These are phyloP conservation scores for Cydia splendana DNA, from an alignment of 1,140 invertebrate genomes.

Conservation along the genomic window DNA sequence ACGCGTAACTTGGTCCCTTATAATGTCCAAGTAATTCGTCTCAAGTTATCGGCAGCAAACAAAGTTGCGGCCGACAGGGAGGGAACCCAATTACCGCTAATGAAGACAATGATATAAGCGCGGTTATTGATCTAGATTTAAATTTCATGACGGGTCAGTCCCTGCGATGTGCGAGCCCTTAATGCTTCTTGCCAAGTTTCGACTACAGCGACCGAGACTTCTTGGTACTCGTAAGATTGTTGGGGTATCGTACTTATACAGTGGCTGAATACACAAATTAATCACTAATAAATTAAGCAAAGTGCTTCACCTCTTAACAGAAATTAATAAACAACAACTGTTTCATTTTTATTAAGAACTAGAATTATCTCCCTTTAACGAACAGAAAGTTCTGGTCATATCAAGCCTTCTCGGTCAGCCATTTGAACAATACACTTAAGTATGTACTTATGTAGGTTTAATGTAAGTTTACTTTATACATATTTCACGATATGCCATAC, in stretches of 20 bases:
- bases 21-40: constrained; percentile 71
- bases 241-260: not conserved
- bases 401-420: no score
- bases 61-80: constrained; percentile 74
- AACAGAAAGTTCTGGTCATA: no score
- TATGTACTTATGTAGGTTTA: no score
- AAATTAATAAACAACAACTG: no score
- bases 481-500: no score
- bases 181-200: constrained; percentile 77
- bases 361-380: no score
- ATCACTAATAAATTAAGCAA: no score
- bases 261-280: no score
- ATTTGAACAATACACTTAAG: no score
- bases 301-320: no score
- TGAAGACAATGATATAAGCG: constrained; percentile 80
- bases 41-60: constrained; percentile 76
- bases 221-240: constrained; percentile 53
- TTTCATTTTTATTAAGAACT: no score
- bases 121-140: constrained; percentile 80
- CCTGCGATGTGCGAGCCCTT: constrained; percentile 74
- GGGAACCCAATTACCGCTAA: constrained; percentile 78
- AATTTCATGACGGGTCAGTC: constrained; percentile 80
- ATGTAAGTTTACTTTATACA: no score
- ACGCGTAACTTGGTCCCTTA: constrained; percentile 39
- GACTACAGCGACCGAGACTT: constrained; percentile 38